A percentile compares a stretch with the other conserved stretches of the same genome.
These are phyloP conservation scores for Zaprionus inermis DNA, from an alignment of 1,140 invertebrate genomes.

Conservation along the genomic window DNA sequence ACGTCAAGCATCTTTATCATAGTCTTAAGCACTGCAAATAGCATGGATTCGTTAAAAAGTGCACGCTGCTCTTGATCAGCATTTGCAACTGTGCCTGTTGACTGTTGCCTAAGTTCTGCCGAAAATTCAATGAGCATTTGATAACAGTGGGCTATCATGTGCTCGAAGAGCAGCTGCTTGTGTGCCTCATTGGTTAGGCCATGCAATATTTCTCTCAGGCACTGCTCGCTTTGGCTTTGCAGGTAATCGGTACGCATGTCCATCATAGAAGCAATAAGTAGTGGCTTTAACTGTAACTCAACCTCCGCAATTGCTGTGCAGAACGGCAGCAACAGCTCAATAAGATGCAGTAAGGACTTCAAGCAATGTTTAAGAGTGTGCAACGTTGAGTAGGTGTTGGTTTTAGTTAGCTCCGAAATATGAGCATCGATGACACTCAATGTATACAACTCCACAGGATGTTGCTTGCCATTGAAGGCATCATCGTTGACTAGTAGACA, in stretches of 20 bases:
- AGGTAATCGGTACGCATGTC: constrained; percentile 91
- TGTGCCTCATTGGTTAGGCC: constrained; percentile 86
- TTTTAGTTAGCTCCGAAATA: constrained; percentile 67
- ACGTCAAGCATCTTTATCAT: constrained; percentile 94
- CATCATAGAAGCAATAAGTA: constrained; percentile 90
- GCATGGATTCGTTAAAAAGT: constrained; percentile 73
- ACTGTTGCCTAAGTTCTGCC: constrained; percentile 46
- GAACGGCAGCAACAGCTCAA: constrained; percentile 76
- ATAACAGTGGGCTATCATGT: constrained; percentile 89
- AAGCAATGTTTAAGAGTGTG: constrained; percentile 80
- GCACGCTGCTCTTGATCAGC: constrained; percentile 53
- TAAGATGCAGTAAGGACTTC: constrained; percentile 70
- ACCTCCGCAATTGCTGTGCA: constrained; percentile 49
- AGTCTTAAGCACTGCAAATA: constrained; percentile 86
- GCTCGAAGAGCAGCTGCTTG: constrained; percentile 87
- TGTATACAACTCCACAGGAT: constrained; percentile 79
- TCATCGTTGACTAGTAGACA: constrained; percentile 69
- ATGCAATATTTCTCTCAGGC: constrained; percentile 88
- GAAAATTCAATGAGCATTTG: constrained; percentile 88
- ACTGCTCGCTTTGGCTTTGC: constrained; percentile 87
- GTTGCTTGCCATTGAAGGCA: constrained; percentile 64
- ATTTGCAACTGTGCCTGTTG: neutral
- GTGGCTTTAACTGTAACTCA: constrained; percentile 80
- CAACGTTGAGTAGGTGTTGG: constrained; percentile 65
- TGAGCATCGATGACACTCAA: constrained; percentile 79